Percentiles rank a stretch among this genome's conserved stretches.
Conservation (phyloP, 2,113 vertebrate species). For the Takifugu bimaculatus region DNA sequence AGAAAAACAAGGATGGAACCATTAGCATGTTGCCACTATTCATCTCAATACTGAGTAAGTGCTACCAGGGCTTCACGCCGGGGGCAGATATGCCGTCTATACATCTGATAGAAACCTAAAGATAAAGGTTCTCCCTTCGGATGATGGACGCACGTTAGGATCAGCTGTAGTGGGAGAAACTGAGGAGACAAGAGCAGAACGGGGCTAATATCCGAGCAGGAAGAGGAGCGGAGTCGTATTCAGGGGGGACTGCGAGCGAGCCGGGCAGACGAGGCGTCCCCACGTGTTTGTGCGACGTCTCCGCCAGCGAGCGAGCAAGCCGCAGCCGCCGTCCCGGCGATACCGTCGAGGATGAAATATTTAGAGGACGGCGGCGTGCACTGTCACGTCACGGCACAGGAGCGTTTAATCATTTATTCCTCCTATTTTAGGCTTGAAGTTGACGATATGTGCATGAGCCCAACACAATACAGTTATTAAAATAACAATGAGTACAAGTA, state of each 20-base stretch:
- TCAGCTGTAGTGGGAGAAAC: no score
- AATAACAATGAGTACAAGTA: no score
- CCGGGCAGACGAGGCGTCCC: conserved; percentile 17
- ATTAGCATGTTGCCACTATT: no score
- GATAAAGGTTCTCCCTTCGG: no score
- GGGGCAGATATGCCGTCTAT: no score
- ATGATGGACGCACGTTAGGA: no score
- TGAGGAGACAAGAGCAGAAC: conserved; percentile 2
- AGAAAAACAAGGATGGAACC: no score
- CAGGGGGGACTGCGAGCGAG: conserved; percentile 24
- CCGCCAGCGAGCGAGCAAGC: not conserved
- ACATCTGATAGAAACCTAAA: no score
- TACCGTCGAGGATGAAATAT: conserved; percentile 59
- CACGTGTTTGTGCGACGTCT: conserved; percentile 22
- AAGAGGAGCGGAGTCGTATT: conserved; percentile 19
- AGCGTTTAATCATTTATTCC: conserved; percentile 47
- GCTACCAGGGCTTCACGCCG: no score
- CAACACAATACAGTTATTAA: no score
- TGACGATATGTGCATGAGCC: not conserved
- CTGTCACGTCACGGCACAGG: conserved; percentile 42
- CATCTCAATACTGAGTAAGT: no score
- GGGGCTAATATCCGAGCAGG: conserved; percentile 28
- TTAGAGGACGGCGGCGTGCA: conserved; percentile 50
- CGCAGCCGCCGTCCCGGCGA: conserved; percentile 17
- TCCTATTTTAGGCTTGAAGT: conserved; percentile 11